Evolutionary conservation across 2,888 invertebrate genomes (phyloP), one percentile per base, ranked within the genome.

Genomic region (Busseola fusca): DNA sequence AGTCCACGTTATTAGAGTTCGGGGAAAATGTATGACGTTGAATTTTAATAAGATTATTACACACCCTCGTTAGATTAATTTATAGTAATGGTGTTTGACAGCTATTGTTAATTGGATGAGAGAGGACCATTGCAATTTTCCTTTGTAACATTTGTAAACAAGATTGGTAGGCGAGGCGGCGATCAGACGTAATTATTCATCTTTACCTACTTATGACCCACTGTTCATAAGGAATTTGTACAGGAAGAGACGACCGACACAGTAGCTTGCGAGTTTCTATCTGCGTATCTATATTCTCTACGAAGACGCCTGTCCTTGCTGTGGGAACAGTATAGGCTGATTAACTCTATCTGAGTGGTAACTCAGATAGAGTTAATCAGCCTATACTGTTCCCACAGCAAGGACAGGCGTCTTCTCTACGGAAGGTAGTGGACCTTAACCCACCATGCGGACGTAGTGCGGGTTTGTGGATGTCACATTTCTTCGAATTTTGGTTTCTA

Each of bases 1-100:
- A 52, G 14, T 57, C 18, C 1, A 21, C 1, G 3, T 34, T 50
- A 30, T 16, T 25, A 30, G 37, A 40, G 50, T 30, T 30, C 14
- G 21, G 42, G 68, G 45, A 16, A 14, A 30, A 58, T 37, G 34
- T 34, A 56, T 60, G 48, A 14, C 25, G 34, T 58, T 40, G 52
- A 48, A 60, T 74, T 40, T 65, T 12, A 66, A 66, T 67, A n/a
- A 48, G 48, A 14, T 64, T 6, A 48, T 30, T 48, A 59, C 7
- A 25, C 16, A 40, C 48, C 52, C 54, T 66, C 74, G 60, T 67
- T 18, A 60, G 16, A 69, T 73, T 52, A 73, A 50, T 72, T 64
- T 34, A 14, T 7, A 30, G 40, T 66, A 14, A 60, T 63, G 42
- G 48, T 60, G 30, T 74, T 66, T 59, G 63, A 74, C 62, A 52